Conservation (phyloP, 2,113 vertebrate genomes). For the Chloropsis cyanopogon region DNA sequence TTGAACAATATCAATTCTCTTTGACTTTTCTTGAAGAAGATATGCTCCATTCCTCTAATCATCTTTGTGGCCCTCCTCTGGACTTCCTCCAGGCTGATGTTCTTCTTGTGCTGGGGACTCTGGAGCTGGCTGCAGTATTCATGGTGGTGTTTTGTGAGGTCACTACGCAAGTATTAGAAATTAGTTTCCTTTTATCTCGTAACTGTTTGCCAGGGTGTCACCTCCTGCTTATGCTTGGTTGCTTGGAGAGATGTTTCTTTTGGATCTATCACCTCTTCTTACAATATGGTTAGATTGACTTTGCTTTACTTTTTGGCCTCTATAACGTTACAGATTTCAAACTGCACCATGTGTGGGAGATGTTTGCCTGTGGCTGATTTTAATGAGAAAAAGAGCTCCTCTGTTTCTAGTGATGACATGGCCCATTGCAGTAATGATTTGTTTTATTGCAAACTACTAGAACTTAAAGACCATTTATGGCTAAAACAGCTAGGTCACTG, state of each 20-base stretch:
- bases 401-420: not conserved
- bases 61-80: not conserved
- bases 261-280: fast-evolving
- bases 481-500: conserved; percentile 59
- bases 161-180: not conserved
- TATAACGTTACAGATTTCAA: not conserved
- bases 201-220: not conserved
- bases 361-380: not conserved
- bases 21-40: not conserved
- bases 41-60: not conserved
- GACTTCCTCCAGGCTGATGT: not conserved
- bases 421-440: not conserved
- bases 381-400: not conserved
- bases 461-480: conserved; percentile 46
- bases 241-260: not conserved
- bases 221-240: not conserved
- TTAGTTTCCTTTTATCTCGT: not conserved
- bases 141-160: not conserved
- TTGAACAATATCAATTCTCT: not conserved
- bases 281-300: not conserved
- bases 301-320: not conserved
- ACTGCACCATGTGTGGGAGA: not conserved
- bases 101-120: not conserved
- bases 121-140: not conserved
- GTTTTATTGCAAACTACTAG: conserved; percentile 37